These are phyloP conservation scores for Drosophila rubida DNA, from an alignment of 2,888 invertebrate genomes.

Conservation along the genomic window DNA sequence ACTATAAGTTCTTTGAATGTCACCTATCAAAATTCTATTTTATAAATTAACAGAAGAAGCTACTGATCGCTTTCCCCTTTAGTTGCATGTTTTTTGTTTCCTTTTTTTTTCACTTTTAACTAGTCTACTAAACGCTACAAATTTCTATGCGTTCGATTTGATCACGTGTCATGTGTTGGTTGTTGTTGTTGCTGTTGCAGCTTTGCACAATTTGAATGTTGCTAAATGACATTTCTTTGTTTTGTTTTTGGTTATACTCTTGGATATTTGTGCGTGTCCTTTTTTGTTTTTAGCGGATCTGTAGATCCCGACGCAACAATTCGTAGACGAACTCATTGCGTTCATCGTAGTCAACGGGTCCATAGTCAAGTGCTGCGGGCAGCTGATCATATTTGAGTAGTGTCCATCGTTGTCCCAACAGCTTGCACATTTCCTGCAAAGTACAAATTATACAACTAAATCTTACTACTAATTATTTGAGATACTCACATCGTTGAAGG, in stretches of 20 bases:
- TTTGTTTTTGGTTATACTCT: conserved; percentile 43
- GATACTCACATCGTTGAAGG: conserved; percentile 76
- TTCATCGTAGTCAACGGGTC: conserved; percentile 81
- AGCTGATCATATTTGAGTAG: conserved; percentile 77
- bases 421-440: conserved; percentile 82
- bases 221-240: conserved; percentile 45
- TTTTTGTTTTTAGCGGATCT: conserved; percentile 50
- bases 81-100: conserved; percentile 5
- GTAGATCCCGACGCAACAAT: conserved; percentile 83
- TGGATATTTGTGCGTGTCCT: conserved; percentile 21
- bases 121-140: conserved; percentile 61
- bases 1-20: conserved; percentile 42
- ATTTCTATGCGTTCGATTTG: conserved; percentile 67
- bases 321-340: conserved; percentile 84
- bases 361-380: conserved; percentile 81
- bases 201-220: conserved; percentile 11
- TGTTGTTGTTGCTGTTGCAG: conserved; percentile 35
- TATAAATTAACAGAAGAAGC: conserved; percentile 32
- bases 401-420: conserved; percentile 83
- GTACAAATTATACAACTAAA: background rate
- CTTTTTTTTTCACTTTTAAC: conserved; percentile 32
- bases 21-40: conserved; percentile 41
- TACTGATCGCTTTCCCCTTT: conserved; percentile 26
- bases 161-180: conserved; percentile 67
- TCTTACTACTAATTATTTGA: background rate